These are phyloP conservation scores for Sitta carolinensis DNA, from an alignment of 2,797 vertebrate genomes.

Conservation along the genomic window DNA sequence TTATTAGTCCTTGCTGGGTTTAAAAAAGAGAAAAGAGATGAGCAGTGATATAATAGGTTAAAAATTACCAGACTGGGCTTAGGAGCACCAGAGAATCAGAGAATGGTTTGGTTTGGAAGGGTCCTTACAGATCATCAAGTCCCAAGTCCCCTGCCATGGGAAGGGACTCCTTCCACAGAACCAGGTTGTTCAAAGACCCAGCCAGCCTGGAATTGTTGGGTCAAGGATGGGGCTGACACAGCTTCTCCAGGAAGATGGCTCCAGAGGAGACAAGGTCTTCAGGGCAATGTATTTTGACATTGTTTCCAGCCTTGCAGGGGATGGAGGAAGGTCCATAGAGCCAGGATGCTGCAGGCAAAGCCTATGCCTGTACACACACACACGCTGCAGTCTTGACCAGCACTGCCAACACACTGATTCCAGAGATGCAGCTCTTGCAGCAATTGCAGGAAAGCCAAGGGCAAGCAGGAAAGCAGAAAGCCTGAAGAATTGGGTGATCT, in stretches of 20 bases:
- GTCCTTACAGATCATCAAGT: neutral
- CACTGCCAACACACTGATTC: fast-evolving
- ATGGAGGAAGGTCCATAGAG: neutral
- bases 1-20: neutral
- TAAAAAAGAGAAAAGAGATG: neutral
- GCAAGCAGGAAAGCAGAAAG: neutral
- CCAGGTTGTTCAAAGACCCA: neutral
- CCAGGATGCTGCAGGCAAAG: neutral
- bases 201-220: neutral
- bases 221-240: neutral
- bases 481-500: neutral
- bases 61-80: fast-evolving
- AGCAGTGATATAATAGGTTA: neutral
- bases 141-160: neutral
- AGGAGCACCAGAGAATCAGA: neutral
- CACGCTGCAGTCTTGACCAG: neutral
- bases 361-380: neutral
- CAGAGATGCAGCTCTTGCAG: neutral
- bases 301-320: neutral
- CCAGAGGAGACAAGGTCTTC: neutral
- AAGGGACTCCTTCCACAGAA: neutral
- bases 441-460: fast-evolving
- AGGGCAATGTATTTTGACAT: neutral
- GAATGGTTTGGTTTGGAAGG: neutral
- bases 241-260: neutral